Evolutionary conservation across 2,888 invertebrate genomes (phyloP).

Genomic region (Tenthredo mesomela): DNA sequence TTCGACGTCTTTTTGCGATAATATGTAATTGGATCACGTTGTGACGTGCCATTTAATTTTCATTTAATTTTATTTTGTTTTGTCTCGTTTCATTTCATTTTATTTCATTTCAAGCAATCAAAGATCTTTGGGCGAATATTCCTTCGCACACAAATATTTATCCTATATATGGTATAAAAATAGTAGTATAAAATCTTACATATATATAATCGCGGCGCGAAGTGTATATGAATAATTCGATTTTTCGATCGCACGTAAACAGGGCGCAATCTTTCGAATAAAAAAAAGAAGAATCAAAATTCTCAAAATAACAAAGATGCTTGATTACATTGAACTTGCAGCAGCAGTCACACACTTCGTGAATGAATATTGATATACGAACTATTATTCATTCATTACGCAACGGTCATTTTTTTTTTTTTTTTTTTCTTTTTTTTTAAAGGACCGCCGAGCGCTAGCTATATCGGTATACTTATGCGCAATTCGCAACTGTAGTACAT

Average conservation of each 20-base stretch:
- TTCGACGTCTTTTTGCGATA: background rate
- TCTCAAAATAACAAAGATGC: background rate
- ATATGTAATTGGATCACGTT: no score
- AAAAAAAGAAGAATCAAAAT: background rate
- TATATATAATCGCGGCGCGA: background rate
- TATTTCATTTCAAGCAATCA: background rate
- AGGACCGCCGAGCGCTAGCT: background rate
- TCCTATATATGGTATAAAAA: background rate
- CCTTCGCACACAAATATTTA: background rate
- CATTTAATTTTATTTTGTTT: background rate
- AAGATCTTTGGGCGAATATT: background rate
- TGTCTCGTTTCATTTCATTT: no score
- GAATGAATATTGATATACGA: constrained; percentile 14
- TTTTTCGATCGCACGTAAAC: constrained; percentile 1
- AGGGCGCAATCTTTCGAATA: background rate
- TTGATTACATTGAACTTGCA: background rate
- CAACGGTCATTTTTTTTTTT: background rate
- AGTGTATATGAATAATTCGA: background rate
- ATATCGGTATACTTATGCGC: background rate
- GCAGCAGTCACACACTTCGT: background rate
- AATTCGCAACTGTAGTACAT: background rate
- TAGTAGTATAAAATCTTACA: background rate
- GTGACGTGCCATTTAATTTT: background rate
- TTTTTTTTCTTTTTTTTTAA: background rate
- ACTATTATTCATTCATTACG: constrained; percentile 29